Percentiles rank a stretch among this genome's conserved stretches.
Evolutionary conservation across 1,140 invertebrate species (phyloP).

Genomic region (Leptinotarsa texana): DNA sequence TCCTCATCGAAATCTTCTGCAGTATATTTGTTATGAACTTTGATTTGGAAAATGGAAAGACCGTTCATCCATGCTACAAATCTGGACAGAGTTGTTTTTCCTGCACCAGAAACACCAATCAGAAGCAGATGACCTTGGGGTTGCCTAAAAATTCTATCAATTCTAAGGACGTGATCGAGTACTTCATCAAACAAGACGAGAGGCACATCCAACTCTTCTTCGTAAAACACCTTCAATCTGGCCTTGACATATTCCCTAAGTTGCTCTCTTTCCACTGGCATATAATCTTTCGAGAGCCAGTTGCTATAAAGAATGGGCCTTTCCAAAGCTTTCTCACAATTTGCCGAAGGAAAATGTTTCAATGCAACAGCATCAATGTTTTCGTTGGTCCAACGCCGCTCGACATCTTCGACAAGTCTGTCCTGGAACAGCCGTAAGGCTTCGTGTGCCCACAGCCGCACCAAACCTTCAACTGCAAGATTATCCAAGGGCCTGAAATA

Average conservation of each 20-base stretch:
- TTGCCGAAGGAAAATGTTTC: conserved; percentile 93
- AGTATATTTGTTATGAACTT: conserved; percentile 99
- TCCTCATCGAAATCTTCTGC: conserved; percentile 99
- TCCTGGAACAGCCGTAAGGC: conserved; percentile 97
- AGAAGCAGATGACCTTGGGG: conserved; percentile 96
- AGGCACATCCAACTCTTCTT: conserved; percentile 98
- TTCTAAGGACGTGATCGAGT: conserved; percentile 95
- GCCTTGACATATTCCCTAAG: conserved; percentile 96
- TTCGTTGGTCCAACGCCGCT: conserved; percentile 97
- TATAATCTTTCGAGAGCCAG: conserved; percentile 98
- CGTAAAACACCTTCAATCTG: conserved; percentile 97
- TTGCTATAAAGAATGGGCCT: conserved; percentile 97
- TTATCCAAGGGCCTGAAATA: conserved; percentile 80
- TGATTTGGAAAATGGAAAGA: conserved; percentile 96
- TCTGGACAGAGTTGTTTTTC: conserved; percentile 97
- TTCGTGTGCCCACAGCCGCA: conserved; percentile 98
- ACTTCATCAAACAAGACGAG: conserved; percentile 99
- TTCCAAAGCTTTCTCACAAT: conserved; percentile 80
- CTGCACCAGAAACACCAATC: conserved; percentile 96
- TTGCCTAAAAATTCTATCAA: conserved; percentile 96
- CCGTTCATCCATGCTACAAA: conserved; percentile 99
- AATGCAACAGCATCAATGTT: conserved; percentile 93
- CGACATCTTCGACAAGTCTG: conserved; percentile 90
- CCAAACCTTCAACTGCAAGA: conserved; percentile 89
- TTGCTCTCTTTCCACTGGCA: conserved; percentile 94